Conservation (phyloP, 2,113 vertebrate genomes). For the Phycodurus eques region DNA sequence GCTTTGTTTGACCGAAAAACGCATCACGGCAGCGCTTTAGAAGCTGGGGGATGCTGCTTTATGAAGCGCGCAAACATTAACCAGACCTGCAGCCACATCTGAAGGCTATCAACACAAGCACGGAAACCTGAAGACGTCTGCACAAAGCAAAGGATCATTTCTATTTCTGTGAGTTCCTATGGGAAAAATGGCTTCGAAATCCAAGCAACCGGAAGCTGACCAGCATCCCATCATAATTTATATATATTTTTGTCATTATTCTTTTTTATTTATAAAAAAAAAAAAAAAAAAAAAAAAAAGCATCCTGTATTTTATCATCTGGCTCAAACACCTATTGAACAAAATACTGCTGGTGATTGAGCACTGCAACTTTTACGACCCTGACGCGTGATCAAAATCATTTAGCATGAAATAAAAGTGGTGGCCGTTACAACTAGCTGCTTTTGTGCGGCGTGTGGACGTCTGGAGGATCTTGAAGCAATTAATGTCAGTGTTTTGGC, state of each 20-base stretch:
- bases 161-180: not conserved
- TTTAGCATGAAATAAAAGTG: constrained; percentile 29
- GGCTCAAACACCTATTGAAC: constrained; percentile 1
- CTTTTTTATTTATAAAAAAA: too few relatives aligned
- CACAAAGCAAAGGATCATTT: not conserved
- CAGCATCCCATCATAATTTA: not conserved
- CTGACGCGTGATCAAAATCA: constrained; percentile 21
- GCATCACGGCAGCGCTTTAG: not conserved
- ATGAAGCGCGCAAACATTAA: not conserved
- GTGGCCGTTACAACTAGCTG: constrained; percentile 35
- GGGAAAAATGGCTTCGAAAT: not conserved
- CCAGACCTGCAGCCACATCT: too few relatives aligned
- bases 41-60: not conserved
- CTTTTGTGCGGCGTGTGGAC: constrained; percentile 27
- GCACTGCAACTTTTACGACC: constrained; percentile 7
- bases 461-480: constrained; percentile 55
- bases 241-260: not conserved
- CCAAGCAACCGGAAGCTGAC: not conserved
- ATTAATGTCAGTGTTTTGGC: constrained; percentile 59
- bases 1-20: not conserved
- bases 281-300: not conserved
- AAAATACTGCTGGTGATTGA: constrained; percentile 13
- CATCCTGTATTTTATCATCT: not conserved
- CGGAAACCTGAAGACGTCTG: not conserved
- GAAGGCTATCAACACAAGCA: too few relatives aligned